Base-by-base conservation (phyloP, 2,888 invertebrate genomes). In the Cacoxenus indagator region DNA sequence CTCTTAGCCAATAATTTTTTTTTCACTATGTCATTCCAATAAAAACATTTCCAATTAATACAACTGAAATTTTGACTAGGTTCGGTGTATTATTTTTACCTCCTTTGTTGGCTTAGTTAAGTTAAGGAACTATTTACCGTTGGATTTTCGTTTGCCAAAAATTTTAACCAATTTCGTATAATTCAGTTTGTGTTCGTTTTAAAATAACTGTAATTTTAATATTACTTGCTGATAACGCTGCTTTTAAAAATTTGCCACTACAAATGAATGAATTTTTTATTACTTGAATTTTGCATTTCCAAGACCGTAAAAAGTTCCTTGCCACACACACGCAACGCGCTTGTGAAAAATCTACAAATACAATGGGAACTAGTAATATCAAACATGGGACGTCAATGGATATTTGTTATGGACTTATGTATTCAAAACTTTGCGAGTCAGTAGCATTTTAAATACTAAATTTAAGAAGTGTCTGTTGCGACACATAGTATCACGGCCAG, bases 81-180 rank as follows among this genome's bases (percentile, higher is more conserved):
- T 29, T 48, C 14, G 37, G 59, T 62, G 43, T 17, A 11, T 54
- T 48, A 8, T 27, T 11, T 22, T 19, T 24, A 4, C 19, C 14
- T 17, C 27, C 46, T 1, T 48, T 24, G 26, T 64, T 22, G 26
- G 65, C 11, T 1, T n/a, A 4, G 43, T 81, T 67, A 78, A 79
- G 80, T 82, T 78, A 85, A 85, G 85, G 86, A 85, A 85, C 85
- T 85, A 76, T 83, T 86, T 86, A 85, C 85, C 85, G 85, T 76
- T 84, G 81, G 81, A 82, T 83, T 79, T 83, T 83, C 61, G 17
- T 61, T 81, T 79, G 80, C 80, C 80, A 83, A 80, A 80, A 80
- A 80, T 80, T 70, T 8, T 68, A 72, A 77, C 76, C 75, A 76
- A 77, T 78, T 76, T 68, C 17, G 61, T 67, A 70, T 22, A 43